Percentiles rank a stretch among this genome's conserved stretches.
phyloP scores from a whole-genome alignment of 2,113 vertebrate genomes.

The Noctilio leporinus region DNA sequence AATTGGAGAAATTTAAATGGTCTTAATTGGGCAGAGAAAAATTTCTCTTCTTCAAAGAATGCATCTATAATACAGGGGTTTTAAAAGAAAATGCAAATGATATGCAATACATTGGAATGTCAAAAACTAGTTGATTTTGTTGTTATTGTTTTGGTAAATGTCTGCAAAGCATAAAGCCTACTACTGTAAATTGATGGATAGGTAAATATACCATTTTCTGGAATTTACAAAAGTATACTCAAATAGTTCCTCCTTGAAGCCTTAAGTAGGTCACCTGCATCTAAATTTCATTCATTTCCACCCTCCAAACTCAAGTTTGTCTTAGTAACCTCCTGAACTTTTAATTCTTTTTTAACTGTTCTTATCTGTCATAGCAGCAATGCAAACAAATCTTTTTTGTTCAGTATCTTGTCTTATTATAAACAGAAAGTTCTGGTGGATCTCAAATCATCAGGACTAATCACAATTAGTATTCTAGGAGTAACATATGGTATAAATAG shows the following conservation, averaged over 20 bases:
- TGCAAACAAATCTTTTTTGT: not conserved
- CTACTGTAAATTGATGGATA: not conserved
- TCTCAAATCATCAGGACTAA: not conserved
- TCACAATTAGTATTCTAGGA: not conserved
- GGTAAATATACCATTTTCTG: not conserved
- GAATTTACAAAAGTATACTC: slow-evolving; percentile 16
- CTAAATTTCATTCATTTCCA: slow-evolving; percentile 41
- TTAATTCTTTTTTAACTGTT: not conserved
- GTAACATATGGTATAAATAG: not conserved
- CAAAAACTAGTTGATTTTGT: slow-evolving; percentile 9
- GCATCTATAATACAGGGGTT: not conserved
- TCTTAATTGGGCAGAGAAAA: slow-evolving; percentile 29
- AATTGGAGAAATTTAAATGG: slow-evolving; percentile 56
- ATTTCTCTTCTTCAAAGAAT: not conserved
- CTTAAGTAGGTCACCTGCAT: slow-evolving; percentile 34
- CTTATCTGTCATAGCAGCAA: not conserved
- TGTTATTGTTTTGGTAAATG: not conserved
- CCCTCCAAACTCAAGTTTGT: not conserved
- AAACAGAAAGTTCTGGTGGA: not conserved
- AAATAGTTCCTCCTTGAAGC: not conserved
- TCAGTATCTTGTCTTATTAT: not conserved
- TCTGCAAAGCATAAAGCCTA: not conserved
- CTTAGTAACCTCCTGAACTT: not conserved
- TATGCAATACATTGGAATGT: not conserved
- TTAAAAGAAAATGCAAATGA: slow-evolving; percentile 27